A percentile compares a stretch with the other conserved stretches of the same genome.
Evolutionary conservation across 2,113 vertebrate genomes (phyloP).

Genomic region (Australoheros scitulus): DNA sequence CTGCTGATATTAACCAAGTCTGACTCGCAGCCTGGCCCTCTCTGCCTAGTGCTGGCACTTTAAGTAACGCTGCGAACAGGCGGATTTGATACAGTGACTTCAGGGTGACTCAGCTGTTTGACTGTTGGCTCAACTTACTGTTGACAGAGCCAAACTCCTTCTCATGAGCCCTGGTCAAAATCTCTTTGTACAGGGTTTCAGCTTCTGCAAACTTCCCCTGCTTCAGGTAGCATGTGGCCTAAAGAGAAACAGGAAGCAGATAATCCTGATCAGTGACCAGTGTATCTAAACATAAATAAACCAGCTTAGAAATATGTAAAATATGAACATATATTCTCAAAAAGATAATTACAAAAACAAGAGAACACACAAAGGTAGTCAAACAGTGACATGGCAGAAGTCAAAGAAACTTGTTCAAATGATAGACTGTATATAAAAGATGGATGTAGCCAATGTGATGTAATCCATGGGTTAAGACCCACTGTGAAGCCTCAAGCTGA

Average conservation of each 20-base stretch:
- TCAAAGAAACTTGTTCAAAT: not conserved
- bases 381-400: not conserved
- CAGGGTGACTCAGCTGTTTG: not conserved
- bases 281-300: not conserved
- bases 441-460: not conserved
- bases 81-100: not conserved
- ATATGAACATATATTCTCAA: not conserved
- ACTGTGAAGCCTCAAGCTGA: not conserved
- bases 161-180: conserved; percentile 88
- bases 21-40: not conserved
- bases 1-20: not conserved
- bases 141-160: conserved; percentile 90
- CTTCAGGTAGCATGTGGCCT: conserved; percentile 90
- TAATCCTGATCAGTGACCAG: not conserved
- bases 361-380: not conserved
- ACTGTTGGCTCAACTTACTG: conserved; percentile 77
- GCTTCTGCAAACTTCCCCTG: conserved; percentile 90
- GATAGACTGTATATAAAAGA: not conserved
- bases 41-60: not conserved
- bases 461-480: not conserved
- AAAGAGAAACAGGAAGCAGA: not conserved
- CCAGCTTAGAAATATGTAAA: not conserved
- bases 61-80: not conserved
- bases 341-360: not conserved
- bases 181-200: conserved; percentile 88